Base-by-base conservation (phyloP, 1,140 invertebrate species). In the Drosophila pruinosa region DNA sequence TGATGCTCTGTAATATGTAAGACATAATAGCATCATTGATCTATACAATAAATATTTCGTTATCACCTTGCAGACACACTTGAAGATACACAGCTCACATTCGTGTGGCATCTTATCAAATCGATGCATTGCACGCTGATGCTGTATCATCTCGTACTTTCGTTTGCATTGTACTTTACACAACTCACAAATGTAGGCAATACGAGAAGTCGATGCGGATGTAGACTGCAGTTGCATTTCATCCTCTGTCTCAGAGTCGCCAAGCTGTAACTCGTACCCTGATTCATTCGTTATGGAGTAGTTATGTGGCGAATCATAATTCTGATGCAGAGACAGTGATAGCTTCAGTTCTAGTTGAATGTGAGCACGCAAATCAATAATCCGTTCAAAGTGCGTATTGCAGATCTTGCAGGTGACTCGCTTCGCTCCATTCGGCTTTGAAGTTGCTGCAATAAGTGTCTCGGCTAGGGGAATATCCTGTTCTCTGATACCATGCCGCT, bases 111-210 rank as follows among this genome's bases (percentile, higher is more conserved):
- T 75, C 28, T 89, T 81, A 19, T 91, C 90, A 2, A 89, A 89
- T 0, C 75, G 65, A 39, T 91, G 90, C 78, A 89, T 79, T 0
- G 80, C 74, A 14, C 78, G 69, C 38, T 91, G 90, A 48, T 91
- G 90, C 47, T 89, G 86, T 7, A 89, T 72, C 72, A 91, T 89
- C 68, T 91, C 89, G 53, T 74, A 91, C 6, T 86, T 86, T 15
- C 90, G 91, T 19, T 81, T 88, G 65, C 92, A 93, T 31, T 80
- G 72, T 63, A 92, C 91, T 8, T 88, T 91, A 62, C 93, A 93
- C 17, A 91, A 81, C 52, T 92, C 90, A 63, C 93, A 93, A 17
- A 91, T 77, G 45, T 92, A 90, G 26, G 64, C 34, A 4, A 47
- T 39, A 2, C 62, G 73, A 4, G 47, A n/a, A 8, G n/a, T 41